Conservation (phyloP, 2,797 vertebrate species). For the Eulemur albifrons region DNA sequence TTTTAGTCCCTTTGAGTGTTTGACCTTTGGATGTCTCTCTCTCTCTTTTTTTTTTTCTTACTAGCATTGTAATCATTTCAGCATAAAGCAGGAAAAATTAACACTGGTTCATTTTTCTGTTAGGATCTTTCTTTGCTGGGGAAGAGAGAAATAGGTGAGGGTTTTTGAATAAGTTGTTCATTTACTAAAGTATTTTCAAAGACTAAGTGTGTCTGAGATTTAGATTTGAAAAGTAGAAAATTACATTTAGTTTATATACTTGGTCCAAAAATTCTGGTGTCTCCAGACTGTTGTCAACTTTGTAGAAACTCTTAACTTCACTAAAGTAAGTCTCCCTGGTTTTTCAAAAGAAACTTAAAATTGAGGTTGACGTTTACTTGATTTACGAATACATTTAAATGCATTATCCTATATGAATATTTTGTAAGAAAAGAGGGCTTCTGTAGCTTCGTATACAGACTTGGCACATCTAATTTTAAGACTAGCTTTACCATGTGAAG, state of each 20-base stretch:
- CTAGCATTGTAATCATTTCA: slow-evolving; percentile 35
- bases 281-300: not conserved
- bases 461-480: not conserved
- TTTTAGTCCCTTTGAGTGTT: not conserved
- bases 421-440: not conserved
- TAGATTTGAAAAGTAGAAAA: slow-evolving; percentile 21
- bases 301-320: not conserved
- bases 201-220: not conserved
- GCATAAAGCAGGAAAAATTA: not conserved
- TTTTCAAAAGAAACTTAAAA: slow-evolving; percentile 10
- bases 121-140: slow-evolving; percentile 36
- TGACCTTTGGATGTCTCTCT: not conserved
- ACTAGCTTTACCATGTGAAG: not conserved
- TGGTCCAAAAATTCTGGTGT: slow-evolving; percentile 2
- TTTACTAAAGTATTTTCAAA: slow-evolving; percentile 22
- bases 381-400: not conserved
- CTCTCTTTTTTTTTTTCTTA: not conserved
- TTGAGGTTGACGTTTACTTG: not conserved
- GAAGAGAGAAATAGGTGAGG: slow-evolving; percentile 10
- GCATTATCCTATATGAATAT: not conserved
- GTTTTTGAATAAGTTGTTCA: not conserved
- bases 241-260: not conserved
- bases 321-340: not conserved
- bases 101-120: not conserved
- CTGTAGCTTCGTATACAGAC: not conserved